phyloP scores from a whole-genome alignment of 2,113 vertebrate genomes.

The Calonectris borealis region DNA sequence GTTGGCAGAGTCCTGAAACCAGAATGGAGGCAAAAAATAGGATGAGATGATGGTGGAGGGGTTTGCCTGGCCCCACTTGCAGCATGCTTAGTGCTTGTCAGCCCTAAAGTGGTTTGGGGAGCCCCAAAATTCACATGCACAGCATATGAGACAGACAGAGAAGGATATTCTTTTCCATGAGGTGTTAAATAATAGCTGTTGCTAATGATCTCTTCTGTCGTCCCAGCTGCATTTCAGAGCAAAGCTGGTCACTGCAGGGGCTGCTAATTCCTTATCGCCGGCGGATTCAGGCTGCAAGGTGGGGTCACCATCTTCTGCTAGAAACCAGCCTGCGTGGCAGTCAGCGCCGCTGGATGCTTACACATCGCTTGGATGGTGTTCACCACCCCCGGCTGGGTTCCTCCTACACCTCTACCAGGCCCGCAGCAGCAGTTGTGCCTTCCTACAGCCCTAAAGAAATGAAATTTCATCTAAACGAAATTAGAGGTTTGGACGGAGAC shows the following conservation, averaged over 20 bases:
- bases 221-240: not conserved
- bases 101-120: not conserved
- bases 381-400: not conserved
- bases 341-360: not conserved
- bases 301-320: not conserved
- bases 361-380: accelerated
- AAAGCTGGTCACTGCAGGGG: not conserved
- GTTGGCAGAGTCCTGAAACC: not conserved
- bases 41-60: not conserved
- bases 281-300: not conserved
- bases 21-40: not conserved
- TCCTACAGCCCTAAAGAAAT: not conserved
- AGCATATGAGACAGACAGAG: not conserved
- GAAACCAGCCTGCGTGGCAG: not conserved
- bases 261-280: not conserved
- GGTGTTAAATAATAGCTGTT: not conserved
- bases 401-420: not conserved
- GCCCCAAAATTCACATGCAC: not conserved
- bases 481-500: not conserved
- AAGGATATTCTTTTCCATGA: not conserved
- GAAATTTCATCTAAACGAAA: not conserved
- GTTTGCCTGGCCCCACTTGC: not conserved
- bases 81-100: not conserved
- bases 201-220: not conserved
- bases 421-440: not conserved